A percentile compares a stretch with the other conserved stretches of the same genome.
Conservation (phyloP, 1,140 invertebrate genomes). For the Holcopasites calliopsidis region DNA sequence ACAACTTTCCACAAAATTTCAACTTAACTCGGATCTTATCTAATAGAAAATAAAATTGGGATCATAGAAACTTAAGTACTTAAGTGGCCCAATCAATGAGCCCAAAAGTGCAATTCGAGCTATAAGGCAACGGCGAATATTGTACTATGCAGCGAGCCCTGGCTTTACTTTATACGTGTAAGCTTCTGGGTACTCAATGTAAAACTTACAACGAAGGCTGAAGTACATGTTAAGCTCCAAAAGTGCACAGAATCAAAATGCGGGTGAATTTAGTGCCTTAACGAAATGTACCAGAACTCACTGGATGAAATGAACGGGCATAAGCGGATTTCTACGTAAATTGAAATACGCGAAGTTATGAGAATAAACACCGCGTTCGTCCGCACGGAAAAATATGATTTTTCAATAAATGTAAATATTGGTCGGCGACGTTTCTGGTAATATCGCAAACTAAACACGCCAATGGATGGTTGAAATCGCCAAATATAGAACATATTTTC, state of each 20-base stretch:
- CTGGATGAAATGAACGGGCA: slow-evolving; percentile 19
- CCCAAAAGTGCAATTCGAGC: too few species aligned
- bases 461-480: not conserved
- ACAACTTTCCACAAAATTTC: too few species aligned
- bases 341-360: slow-evolving; percentile 34
- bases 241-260: not conserved
- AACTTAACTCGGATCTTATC: too few species aligned
- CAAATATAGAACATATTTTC: slow-evolving; percentile 18
- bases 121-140: too few species aligned
- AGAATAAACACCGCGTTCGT: slow-evolving; percentile 24
- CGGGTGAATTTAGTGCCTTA: not conserved
- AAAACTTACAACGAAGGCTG: too few species aligned
- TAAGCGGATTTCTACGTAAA: slow-evolving; percentile 30
- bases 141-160: too few species aligned
- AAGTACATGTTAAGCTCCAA: too few species aligned
- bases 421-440: not conserved
- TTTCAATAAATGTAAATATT: slow-evolving; percentile 39
- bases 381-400: slow-evolving; percentile 26
- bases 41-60: too few species aligned
- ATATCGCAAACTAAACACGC: slow-evolving; percentile 4
- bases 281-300: not conserved
- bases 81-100: too few species aligned
- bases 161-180: too few species aligned
- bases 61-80: too few species aligned
- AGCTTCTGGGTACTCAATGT: too few species aligned